phyloP scores from a whole-genome alignment of 2,888 invertebrate species.

The Chloroclysta siterata region DNA sequence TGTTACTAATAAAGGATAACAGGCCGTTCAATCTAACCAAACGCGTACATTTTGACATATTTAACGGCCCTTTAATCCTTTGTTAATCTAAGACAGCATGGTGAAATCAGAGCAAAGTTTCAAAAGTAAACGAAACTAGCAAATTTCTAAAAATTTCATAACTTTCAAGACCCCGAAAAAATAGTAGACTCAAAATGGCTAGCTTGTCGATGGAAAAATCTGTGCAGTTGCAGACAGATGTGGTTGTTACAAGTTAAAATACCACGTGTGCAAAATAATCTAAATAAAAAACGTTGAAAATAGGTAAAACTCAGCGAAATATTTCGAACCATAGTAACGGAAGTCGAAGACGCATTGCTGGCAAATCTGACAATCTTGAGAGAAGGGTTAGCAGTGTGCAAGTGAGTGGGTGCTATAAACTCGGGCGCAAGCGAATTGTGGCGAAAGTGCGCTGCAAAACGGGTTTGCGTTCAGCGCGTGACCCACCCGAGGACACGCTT shows the following conservation, averaged over 20 bases:
- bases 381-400: conserved; percentile 56
- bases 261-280: conserved; percentile 14
- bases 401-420: conserved; percentile 66
- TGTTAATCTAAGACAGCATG: too few species aligned
- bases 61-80: too few species aligned
- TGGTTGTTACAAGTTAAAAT: background rate
- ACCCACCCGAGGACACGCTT: conserved; percentile 79
- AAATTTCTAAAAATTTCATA: background rate
- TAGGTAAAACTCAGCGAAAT: conserved; percentile 7
- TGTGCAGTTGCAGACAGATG: background rate
- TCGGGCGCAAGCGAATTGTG: conserved; percentile 71
- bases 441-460: conserved; percentile 81
- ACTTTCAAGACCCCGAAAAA: background rate
- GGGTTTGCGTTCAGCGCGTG: conserved; percentile 79
- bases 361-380: conserved; percentile 25
- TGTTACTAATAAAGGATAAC: too few species aligned
- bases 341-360: conserved; percentile 13
- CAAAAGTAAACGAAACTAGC: background rate
- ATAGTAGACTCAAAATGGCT: background rate
- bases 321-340: conserved; percentile 5
- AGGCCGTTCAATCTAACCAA: too few species aligned
- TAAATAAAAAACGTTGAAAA: conserved; percentile 14
- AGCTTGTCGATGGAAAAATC: background rate
- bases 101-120: too few species aligned
- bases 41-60: too few species aligned